Evolutionary conservation across 2,888 invertebrate species (phyloP).

Genomic region (Mimachlamys varia): DNA sequence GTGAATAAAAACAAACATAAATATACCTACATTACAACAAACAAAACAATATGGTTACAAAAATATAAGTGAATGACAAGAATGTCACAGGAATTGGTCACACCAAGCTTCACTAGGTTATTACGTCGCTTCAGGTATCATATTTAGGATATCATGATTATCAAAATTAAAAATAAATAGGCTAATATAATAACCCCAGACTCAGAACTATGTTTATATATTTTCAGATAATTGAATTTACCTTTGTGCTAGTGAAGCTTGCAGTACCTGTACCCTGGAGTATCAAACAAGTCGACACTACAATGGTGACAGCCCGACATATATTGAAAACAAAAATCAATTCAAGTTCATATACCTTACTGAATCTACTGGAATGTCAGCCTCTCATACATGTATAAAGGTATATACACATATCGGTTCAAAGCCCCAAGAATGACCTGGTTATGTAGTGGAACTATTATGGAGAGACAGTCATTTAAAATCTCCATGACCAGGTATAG

Average conservation of each 20-base stretch:
- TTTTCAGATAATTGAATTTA: no score
- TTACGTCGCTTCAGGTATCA: no score
- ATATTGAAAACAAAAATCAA: no score
- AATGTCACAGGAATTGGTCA: not conserved
- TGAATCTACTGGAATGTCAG: not conserved
- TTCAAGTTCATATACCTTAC: not conserved
- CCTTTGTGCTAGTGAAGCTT: not conserved
- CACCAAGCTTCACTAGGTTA: not conserved
- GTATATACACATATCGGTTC: not conserved
- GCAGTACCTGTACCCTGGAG: not conserved
- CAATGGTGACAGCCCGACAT: no score
- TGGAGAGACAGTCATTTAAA: no score
- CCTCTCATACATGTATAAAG: not conserved
- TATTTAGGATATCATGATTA: no score
- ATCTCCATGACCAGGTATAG: no score
- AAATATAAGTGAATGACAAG: not conserved
- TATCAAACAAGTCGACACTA: not conserved
- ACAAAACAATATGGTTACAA: slow-evolving; percentile 10
- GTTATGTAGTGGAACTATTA: no score
- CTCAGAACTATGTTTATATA: no score
- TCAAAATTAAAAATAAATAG: no score
- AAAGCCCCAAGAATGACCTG: no score
- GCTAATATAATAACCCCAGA: no score
- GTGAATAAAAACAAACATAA: not conserved
- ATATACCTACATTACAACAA: not conserved